A percentile compares a stretch with the other conserved stretches of the same genome.
phyloP scores from a whole-genome alignment of 1,140 invertebrate species.

The Oedothorax gibbosus region DNA sequence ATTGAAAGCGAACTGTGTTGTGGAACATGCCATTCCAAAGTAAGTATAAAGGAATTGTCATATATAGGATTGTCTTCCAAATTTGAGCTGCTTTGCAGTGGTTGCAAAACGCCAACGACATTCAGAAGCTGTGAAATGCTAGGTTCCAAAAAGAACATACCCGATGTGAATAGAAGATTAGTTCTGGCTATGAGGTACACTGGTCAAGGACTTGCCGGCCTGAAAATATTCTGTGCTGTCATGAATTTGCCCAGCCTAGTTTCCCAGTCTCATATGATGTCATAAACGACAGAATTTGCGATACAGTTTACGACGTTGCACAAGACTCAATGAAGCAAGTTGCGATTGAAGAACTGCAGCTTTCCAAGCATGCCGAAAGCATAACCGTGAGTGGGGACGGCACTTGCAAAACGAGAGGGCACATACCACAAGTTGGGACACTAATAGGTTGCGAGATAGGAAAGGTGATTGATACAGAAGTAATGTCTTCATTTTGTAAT shows the following conservation, averaged over 20 bases:
- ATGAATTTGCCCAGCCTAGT: conserved; percentile 11
- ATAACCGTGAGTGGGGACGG: conserved; percentile 17
- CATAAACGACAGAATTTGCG: neutral
- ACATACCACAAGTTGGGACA: neutral
- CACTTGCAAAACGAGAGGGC: conserved; percentile 24
- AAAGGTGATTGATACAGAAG: conserved; percentile 20
- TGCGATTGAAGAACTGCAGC: neutral
- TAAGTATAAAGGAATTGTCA: no score
- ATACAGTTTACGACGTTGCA: neutral
- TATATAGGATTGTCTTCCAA: neutral
- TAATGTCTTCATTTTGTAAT: conserved; percentile 33
- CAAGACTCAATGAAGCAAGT: neutral
- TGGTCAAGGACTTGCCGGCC: neutral
- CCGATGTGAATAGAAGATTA: conserved; percentile 1
- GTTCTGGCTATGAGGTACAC: conserved; percentile 15
- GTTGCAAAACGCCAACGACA: neutral
- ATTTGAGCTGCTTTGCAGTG: no score
- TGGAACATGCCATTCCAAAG: no score
- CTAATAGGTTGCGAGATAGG: conserved; percentile 4
- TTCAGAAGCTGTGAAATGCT: conserved; percentile 16
- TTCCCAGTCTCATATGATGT: no score
- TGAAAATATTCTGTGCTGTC: neutral
- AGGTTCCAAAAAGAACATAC: conserved; percentile 12
- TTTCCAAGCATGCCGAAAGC: neutral
- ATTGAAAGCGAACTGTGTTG: no score